Conservation (phyloP, 1,140 invertebrate genomes). For the Paracyclopina nana region DNA sequence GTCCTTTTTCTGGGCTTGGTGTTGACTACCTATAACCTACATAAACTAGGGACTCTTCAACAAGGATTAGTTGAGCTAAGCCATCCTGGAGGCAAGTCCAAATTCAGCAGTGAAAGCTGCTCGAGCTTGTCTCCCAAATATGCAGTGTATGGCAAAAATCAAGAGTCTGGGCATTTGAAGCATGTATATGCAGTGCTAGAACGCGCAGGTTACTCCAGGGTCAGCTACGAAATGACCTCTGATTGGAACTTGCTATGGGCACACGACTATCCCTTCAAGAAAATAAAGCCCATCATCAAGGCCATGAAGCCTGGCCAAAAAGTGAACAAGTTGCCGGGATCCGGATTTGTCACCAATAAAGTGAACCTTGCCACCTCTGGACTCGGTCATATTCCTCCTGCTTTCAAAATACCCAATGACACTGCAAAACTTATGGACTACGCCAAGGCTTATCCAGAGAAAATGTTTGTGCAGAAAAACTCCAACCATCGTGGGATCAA, state of each 20-base stretch:
- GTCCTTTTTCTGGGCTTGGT: too few relatives aligned
- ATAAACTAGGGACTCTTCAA: too few relatives aligned
- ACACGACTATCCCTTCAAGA: constrained; percentile 71
- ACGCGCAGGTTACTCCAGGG: constrained; percentile 38
- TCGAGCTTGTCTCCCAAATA: too few relatives aligned
- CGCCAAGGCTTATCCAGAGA: constrained; percentile 40
- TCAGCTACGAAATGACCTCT: constrained; percentile 25
- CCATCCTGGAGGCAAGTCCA: too few relatives aligned
- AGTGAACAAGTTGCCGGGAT: constrained; percentile 88
- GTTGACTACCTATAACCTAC: too few relatives aligned
- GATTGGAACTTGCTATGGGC: constrained; percentile 81
- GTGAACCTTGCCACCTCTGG: constrained; percentile 61
- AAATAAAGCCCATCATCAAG: constrained; percentile 35
- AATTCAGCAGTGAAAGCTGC: too few relatives aligned
- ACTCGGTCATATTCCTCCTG: constrained; percentile 53
- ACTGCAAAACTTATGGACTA: constrained; percentile 49
- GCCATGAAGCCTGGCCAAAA: constrained; percentile 46
- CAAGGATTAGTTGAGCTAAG: too few relatives aligned
- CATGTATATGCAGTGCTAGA: constrained; percentile 54
- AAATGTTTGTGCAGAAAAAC: constrained; percentile 72
- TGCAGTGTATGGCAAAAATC: constrained; percentile 11
- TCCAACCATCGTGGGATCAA: constrained; percentile 75
- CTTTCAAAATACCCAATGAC: constrained; percentile 66
- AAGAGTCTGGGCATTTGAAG: constrained; percentile 42
- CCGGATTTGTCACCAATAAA: constrained; percentile 85